Base-by-base conservation (phyloP, 2,888 invertebrate species). In the Pseudeuparius sepicola region DNA sequence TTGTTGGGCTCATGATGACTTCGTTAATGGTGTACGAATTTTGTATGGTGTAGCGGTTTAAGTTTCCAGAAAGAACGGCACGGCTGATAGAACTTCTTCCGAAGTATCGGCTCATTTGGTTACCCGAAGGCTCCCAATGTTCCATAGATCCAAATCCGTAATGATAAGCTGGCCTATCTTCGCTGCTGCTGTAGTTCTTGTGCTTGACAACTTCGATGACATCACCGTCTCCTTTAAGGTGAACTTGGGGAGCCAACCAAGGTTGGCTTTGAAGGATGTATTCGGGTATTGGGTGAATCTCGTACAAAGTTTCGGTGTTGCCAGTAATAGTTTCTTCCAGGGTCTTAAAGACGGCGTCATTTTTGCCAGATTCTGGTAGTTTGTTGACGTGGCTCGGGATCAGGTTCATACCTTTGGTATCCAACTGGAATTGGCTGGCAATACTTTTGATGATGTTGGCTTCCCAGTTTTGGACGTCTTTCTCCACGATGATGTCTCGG, bases 281-380 rank as follows among this genome's bases (percentile, higher is more conserved):
- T 14, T 71, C 60, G 4, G 72, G 65, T 29, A 78, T 59, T 5
- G 71, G 72, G 7, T 69, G 67, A 25, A 82, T 68, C 28, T 78
- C 69, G 58, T 83, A 83, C n/a, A 73, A 52, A n/a, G 76, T 75
- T 49, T 79, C 78, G 46, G 77, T 77, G 55, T 72, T 70, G 29
- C 83, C 83, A 29, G 75, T 72, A 13, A 82, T 72, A 20, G 79
- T 72, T 45, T 74, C 69, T 60, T 83, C 82, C 75, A 81, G 75
- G 43, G 73, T 73, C 46, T 68, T 75, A 63, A 69, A 82, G 30
- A 70, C 62, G 4, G 71, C 78, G 46, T 66, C 70, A 14, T 66
- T 56, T 10, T 60, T 56, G 29, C 70, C 64, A 30, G 53, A 48
- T 28, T 53, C 48, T 4, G 66, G 61, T 9, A 60, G 43, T 29